Evolutionary conservation across 2,888 invertebrate species (phyloP), one percentile per base, ranked within the genome.

Genomic region (Reticulitermes lucifugus): DNA sequence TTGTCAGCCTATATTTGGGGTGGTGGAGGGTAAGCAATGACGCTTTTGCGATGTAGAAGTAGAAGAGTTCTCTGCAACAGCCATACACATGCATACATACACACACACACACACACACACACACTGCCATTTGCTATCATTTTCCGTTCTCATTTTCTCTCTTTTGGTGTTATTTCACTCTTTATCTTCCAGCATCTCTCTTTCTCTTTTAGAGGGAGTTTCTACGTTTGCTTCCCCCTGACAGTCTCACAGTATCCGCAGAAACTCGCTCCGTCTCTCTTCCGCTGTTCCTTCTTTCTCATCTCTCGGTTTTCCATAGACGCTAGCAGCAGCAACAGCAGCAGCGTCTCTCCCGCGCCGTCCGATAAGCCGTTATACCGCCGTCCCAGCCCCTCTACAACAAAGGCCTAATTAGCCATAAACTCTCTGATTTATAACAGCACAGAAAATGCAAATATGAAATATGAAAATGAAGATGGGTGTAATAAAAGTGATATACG

Each of bases 381-480:
- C 89, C 90, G 89, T 89, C 89, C 89, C 85, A 83, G 86, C 87
- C 86, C 88, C 87, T 85, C 85, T 75, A 59, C 77, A 89, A 89
- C 89, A 90, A 90, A 90, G 90, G 90, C 90, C 93, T 93, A 93
- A 93, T 93, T 93, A 93, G 93, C 93, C 93, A 93, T 93, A 93
- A 93, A 93, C 92, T 92, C 92, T 90, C 92, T 93, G 93, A 93
- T 93, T 93, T 93, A 93, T 93, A 92, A 92, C 92, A 92, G 92
- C 91, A 91, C 91, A 92, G 92, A 92, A 92, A 92, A 92, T 92
- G 92, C 92, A 92, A 92, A 92, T 92, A 92, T 92, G 92, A 92
- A 92, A 93, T 93, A 93, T 93, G 93, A 93, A 93, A 93, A 93
- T 93, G 93, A 93, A 93, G 93, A 93, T 93, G 93, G 90, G 89